phyloP scores from a whole-genome alignment of 2,797 vertebrate genomes.

The Cynodonichthys magdalenae region DNA sequence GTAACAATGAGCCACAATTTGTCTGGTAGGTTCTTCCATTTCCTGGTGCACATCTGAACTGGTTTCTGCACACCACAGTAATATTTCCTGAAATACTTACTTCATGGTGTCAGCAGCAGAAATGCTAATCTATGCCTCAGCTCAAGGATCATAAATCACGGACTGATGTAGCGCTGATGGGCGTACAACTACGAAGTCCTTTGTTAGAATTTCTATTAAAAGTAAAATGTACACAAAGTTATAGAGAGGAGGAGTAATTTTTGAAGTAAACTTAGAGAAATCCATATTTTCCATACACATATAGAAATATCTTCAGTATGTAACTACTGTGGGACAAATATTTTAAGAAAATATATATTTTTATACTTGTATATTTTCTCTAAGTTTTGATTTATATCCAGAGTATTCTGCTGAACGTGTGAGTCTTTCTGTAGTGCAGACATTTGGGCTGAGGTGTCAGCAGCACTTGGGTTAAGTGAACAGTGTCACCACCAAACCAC shows the following conservation, averaged over 20 bases:
- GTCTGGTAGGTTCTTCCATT: conserved; percentile 47
- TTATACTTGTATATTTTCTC: no score
- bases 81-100: conserved; percentile 57
- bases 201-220: conserved; percentile 40
- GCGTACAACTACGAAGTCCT: conserved; percentile 31
- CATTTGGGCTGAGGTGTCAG: neutral
- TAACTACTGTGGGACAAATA: no score
- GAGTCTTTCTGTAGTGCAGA: neutral
- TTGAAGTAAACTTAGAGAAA: conserved; percentile 44
- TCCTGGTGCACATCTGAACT: conserved; percentile 47
- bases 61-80: conserved; percentile 56
- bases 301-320: neutral
- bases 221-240: conserved; percentile 25
- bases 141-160: conserved; percentile 52
- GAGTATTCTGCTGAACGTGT: neutral
- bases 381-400: no score
- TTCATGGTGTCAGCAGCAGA: conserved; percentile 47
- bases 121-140: conserved; percentile 60
- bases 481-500: conserved; percentile 37
- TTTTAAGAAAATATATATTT: no score
- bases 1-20: conserved; percentile 71
- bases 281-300: conserved; percentile 14
- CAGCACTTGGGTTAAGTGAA: conserved; percentile 22
- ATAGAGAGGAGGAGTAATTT: conserved; percentile 45
- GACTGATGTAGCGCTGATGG: conserved; percentile 54